A percentile compares a stretch with the other conserved stretches of the same genome.
These are phyloP conservation scores for Antrozous pallidus DNA, from an alignment of 2,797 vertebrate genomes.

Conservation along the genomic window DNA sequence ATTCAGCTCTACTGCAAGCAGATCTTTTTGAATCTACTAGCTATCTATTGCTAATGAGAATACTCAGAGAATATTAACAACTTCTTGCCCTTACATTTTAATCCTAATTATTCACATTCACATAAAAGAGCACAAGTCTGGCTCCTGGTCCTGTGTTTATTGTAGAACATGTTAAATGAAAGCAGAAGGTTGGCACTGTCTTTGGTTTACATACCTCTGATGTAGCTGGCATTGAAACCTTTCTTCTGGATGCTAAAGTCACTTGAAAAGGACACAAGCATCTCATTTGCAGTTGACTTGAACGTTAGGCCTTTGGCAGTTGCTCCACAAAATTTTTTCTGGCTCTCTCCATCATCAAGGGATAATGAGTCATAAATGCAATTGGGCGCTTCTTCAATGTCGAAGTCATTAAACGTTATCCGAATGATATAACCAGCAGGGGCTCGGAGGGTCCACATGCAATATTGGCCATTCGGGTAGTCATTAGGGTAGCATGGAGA, in stretches of 20 bases:
- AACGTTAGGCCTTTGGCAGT: slow-evolving; percentile 94
- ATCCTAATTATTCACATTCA: slow-evolving; percentile 47
- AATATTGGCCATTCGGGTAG: slow-evolving; percentile 90
- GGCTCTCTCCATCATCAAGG: slow-evolving; percentile 87
- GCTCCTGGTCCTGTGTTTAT: slow-evolving; percentile 35
- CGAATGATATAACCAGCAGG: slow-evolving; percentile 94
- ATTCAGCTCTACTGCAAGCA: slow-evolving; percentile 33
- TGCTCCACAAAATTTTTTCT: slow-evolving; percentile 90
- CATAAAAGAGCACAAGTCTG: slow-evolving; percentile 49
- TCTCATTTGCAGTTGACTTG: slow-evolving; percentile 93
- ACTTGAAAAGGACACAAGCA: slow-evolving; percentile 92
- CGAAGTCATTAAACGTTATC: slow-evolving; percentile 94
- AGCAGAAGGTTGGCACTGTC: slow-evolving; percentile 20
- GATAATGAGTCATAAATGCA: slow-evolving; percentile 94
- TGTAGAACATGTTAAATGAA: slow-evolving; percentile 44
- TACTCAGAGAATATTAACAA: slow-evolving; percentile 35
- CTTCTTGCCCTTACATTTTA: slow-evolving; percentile 35
- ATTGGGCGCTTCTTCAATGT: slow-evolving; percentile 93
- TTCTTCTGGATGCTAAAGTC: slow-evolving; percentile 98
- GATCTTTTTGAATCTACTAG: slow-evolving; percentile 21
- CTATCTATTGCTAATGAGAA: slow-evolving; percentile 31
- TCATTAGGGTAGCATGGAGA: slow-evolving; percentile 93
- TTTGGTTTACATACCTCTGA: slow-evolving; percentile 89
- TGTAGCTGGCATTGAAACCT: slow-evolving; percentile 94
- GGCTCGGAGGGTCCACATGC: slow-evolving; percentile 92